Conservation (phyloP, 2,113 vertebrate genomes). For the Scatophagus argus region DNA sequence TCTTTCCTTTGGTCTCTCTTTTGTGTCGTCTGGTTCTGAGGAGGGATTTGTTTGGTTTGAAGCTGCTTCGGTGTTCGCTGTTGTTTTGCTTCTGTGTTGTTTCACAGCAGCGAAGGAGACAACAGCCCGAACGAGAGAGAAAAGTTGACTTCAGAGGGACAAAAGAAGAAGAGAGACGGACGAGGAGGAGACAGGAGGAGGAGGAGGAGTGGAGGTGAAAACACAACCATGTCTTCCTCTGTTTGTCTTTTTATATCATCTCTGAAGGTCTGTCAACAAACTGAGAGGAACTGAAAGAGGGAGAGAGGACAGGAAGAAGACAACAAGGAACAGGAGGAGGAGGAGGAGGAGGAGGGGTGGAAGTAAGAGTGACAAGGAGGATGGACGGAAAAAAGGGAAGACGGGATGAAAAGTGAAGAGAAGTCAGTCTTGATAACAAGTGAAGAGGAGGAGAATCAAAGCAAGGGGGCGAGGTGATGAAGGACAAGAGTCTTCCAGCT, state of each 20-base stretch:
- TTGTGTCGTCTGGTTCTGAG: conserved; percentile 47
- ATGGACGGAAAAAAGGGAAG: not conserved
- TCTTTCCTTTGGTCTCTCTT: conserved; percentile 25
- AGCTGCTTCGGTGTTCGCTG: conserved; percentile 45
- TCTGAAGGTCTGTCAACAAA: conserved; percentile 72
- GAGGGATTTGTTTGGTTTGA: conserved; percentile 70
- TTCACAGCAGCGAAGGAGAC: conserved; percentile 63
- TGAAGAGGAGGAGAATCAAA: not conserved
- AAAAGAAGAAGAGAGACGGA: conserved; percentile 17
- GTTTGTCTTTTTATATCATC: conserved; percentile 66
- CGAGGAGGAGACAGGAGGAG: conserved; percentile 15
- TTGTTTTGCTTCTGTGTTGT: conserved; percentile 68
- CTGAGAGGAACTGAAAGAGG: conserved; percentile 43
- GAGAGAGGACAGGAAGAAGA: not conserved
- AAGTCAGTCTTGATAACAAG: not conserved
- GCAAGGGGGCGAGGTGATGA: conserved; percentile 15
- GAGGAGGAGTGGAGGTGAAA: conserved; percentile 27
- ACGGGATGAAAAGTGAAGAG: not conserved
- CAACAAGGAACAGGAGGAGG: too few relatives aligned
- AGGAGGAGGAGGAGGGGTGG: not conserved
- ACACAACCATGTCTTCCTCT: conserved; percentile 40
- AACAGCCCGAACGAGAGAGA: conserved; percentile 65
- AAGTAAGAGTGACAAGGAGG: not conserved
- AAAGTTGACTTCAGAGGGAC: conserved; percentile 73
- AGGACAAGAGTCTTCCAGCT: conserved; percentile 32